A percentile compares a stretch with the other conserved stretches of the same genome.
Evolutionary conservation across 2,797 vertebrate genomes (phyloP).

Genomic region (Menidia menidia): DNA sequence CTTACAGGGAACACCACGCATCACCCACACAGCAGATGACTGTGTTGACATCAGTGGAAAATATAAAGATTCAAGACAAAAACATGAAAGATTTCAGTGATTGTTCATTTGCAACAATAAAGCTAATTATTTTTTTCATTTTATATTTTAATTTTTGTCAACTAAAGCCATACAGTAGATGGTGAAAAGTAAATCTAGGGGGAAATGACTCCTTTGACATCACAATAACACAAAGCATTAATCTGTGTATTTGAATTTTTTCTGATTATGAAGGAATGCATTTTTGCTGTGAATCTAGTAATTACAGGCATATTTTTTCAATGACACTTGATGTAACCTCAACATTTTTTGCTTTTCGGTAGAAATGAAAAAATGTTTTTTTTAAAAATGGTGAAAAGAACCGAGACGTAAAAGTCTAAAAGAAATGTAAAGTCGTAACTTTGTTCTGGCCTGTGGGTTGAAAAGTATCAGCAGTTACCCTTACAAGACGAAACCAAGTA

Average conservation of each 20-base stretch:
- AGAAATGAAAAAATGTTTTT: neutral
- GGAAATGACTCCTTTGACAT: neutral
- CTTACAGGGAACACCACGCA: constrained; percentile 22
- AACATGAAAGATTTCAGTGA: constrained; percentile 20
- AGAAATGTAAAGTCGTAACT: too few relatives aligned
- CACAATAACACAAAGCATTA: neutral
- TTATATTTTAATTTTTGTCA: neutral
- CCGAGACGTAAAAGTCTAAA: neutral
- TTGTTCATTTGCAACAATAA: constrained; percentile 14
- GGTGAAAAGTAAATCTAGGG: neutral
- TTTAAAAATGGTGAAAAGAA: neutral
- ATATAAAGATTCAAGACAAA: constrained; percentile 22
- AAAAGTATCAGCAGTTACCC: neutral
- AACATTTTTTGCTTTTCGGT: neutral
- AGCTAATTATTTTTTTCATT: too few relatives aligned
- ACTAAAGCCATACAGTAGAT: constrained; percentile 7
- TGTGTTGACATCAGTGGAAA: constrained; percentile 17
- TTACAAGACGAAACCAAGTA: constrained; percentile 8
- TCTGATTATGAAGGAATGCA: neutral
- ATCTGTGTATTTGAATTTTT: constrained; percentile 12
- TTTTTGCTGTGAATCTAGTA: constrained; percentile 8
- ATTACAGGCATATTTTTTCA: neutral
- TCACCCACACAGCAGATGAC: neutral
- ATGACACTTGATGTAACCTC: neutral
- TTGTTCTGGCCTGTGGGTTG: neutral